Conservation (phyloP, 2,888 invertebrate species). For the Mythimna vitellina region DNA sequence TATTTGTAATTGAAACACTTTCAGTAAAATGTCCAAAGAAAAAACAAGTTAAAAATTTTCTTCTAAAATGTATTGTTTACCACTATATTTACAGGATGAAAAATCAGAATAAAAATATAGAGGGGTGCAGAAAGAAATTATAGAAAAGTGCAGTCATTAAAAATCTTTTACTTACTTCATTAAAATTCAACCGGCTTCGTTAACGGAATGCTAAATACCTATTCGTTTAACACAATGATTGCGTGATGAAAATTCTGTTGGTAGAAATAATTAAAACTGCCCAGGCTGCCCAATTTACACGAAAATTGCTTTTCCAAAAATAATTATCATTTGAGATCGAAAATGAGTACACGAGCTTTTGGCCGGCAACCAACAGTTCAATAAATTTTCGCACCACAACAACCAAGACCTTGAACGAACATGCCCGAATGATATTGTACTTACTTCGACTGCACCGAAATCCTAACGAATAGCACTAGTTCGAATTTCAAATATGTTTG, state of each 20-base stretch:
- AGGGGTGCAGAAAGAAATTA: slow-evolving; percentile 19
- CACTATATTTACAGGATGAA: slow-evolving; percentile 41
- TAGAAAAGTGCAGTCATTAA: slow-evolving; percentile 26
- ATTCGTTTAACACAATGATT: slow-evolving; percentile 56
- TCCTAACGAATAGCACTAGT: slow-evolving; percentile 22
- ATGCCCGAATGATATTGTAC: slow-evolving; percentile 27
- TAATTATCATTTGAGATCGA: neutral
- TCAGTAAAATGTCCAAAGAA: neutral
- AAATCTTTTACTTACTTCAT: slow-evolving; percentile 51
- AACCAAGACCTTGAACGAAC: slow-evolving; percentile 59
- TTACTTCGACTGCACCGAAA: slow-evolving; percentile 43
- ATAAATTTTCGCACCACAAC: slow-evolving; percentile 44
- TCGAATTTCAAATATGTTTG: slow-evolving; percentile 5
- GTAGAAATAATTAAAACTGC: neutral
- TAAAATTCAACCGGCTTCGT: slow-evolving; percentile 52
- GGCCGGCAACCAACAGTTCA: slow-evolving; percentile 25
- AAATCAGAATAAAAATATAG: slow-evolving; percentile 25
- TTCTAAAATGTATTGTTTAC: slow-evolving; percentile 7
- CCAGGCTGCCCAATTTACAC: neutral
- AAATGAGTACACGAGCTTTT: slow-evolving; percentile 2
- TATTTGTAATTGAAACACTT: neutral
- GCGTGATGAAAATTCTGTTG: slow-evolving; percentile 47
- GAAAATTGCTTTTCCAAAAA: slow-evolving; percentile 2
- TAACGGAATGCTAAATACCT: slow-evolving; percentile 7
- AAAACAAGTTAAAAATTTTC: neutral